Conservation (phyloP, 2,888 invertebrate species). For the Laspeyria flexula region DNA sequence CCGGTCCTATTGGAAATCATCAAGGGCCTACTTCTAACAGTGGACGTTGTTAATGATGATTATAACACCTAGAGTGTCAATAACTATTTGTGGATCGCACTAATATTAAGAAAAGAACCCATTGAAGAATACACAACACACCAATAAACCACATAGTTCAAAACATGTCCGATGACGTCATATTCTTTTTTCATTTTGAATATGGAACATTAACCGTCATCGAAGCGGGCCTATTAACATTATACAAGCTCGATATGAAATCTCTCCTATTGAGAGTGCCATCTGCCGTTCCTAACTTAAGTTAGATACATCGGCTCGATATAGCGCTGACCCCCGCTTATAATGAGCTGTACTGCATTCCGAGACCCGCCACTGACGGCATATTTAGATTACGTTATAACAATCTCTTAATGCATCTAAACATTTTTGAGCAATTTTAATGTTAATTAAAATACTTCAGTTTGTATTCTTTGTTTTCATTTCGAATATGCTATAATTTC, state of each 20-base stretch:
- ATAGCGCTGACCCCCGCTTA: slow-evolving; percentile 32
- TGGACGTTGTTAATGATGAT: no score
- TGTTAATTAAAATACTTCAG: slow-evolving; percentile 6
- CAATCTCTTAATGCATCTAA: slow-evolving; percentile 25
- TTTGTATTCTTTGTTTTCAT: not conserved
- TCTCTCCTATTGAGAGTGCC: slow-evolving; percentile 4
- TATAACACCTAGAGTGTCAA: no score
- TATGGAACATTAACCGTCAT: not conserved
- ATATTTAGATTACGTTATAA: slow-evolving; percentile 43
- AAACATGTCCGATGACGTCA: no score
- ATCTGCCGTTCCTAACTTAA: slow-evolving; percentile 13
- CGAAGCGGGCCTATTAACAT: not conserved
- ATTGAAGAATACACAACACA: no score
- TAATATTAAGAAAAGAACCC: no score
- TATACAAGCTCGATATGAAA: slow-evolving; percentile 6
- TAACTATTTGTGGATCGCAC: no score
- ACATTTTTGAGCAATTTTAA: slow-evolving; percentile 19
- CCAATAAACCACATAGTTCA: no score
- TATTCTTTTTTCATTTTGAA: not conserved
- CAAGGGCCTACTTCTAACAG: no score
- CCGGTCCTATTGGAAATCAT: no score
- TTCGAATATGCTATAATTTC: not conserved
- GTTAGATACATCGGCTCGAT: slow-evolving; percentile 12
- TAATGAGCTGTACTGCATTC: slow-evolving; percentile 43
- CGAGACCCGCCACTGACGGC: slow-evolving; percentile 27